These are phyloP conservation scores for Loripinus fragilis DNA, from an alignment of 2,888 invertebrate species.

Conservation along the genomic window DNA sequence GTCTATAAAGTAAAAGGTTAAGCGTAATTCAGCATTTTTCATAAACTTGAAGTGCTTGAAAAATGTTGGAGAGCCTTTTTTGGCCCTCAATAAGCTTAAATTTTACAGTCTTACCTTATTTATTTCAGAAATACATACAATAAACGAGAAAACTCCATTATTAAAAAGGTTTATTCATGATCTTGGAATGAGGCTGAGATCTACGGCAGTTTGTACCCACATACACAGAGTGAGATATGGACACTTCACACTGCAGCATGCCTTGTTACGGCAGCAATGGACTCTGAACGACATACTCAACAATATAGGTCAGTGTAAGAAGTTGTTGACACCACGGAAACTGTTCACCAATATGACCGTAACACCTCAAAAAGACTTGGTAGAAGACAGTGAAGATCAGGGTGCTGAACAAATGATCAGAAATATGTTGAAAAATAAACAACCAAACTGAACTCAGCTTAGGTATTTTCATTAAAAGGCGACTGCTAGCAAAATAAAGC, in stretches of 20 bases:
- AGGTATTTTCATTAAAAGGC: too few species aligned
- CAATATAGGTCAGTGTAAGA: constrained; percentile 71
- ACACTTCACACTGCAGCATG: constrained; percentile 90
- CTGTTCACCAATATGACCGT: constrained; percentile 47
- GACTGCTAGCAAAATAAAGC: too few species aligned
- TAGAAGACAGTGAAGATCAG: background rate
- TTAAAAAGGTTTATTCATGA: constrained; percentile 92
- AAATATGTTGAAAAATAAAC: background rate
- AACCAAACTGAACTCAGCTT: too few species aligned
- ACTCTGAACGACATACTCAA: constrained; percentile 65
- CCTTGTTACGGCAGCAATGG: constrained; percentile 92
- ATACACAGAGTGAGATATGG: constrained; percentile 93
- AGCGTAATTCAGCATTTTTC: too few species aligned
- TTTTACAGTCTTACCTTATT: too few species aligned
- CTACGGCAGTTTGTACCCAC: constrained; percentile 91
- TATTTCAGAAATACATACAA: constrained; percentile 90
- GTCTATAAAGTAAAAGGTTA: too few species aligned
- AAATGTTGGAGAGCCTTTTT: too few species aligned
- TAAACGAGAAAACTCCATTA: constrained; percentile 90
- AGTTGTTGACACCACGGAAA: constrained; percentile 56
- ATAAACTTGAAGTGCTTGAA: too few species aligned
- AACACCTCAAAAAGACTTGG: background rate
- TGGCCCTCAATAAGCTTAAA: too few species aligned
- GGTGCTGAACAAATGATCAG: constrained; percentile 1
- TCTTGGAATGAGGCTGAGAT: constrained; percentile 91